These are phyloP conservation scores for Lepidocyrtinus sp. DNA, from an alignment of 2,888 invertebrate species.

Conservation along the genomic window DNA sequence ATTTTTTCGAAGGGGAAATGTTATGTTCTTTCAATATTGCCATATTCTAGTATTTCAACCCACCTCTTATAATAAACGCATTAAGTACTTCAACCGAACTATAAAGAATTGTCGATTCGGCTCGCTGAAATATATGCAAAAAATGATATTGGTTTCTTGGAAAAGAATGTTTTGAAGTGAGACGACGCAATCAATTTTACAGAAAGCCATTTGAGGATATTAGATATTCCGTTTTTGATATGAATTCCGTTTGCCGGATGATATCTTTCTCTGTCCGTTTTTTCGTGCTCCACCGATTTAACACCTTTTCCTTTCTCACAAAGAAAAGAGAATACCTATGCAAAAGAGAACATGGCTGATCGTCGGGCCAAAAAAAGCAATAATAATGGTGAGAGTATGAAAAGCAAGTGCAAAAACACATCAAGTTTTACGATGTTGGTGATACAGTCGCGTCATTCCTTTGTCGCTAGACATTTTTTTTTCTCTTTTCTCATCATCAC, in stretches of 20 bases:
- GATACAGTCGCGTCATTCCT: neutral
- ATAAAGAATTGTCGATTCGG: neutral
- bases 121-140: slow-evolving; percentile 4
- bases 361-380: neutral
- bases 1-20: slow-evolving; percentile 2
- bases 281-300: slow-evolving; percentile 2
- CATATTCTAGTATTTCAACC: too few relatives aligned
- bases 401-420: slow-evolving; percentile 11
- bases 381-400: neutral
- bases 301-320: slow-evolving; percentile 10
- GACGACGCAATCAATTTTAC: slow-evolving; percentile 13
- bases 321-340: slow-evolving; percentile 4
- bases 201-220: slow-evolving; percentile 12
- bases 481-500: slow-evolving; percentile 14
- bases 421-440: slow-evolving; percentile 2
- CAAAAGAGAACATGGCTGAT: too few relatives aligned
- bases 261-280: slow-evolving; percentile 15
- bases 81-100: slow-evolving; percentile 9
- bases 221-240: slow-evolving; percentile 12
- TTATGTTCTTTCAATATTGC: slow-evolving; percentile 13
- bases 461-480: neutral
- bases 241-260: slow-evolving; percentile 6
- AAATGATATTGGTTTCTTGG: slow-evolving; percentile 3
- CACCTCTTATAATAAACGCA: slow-evolving; percentile 7
- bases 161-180: slow-evolving; percentile 3